phyloP scores from a whole-genome alignment of 2,113 vertebrate genomes.

The Chitala chitala region DNA sequence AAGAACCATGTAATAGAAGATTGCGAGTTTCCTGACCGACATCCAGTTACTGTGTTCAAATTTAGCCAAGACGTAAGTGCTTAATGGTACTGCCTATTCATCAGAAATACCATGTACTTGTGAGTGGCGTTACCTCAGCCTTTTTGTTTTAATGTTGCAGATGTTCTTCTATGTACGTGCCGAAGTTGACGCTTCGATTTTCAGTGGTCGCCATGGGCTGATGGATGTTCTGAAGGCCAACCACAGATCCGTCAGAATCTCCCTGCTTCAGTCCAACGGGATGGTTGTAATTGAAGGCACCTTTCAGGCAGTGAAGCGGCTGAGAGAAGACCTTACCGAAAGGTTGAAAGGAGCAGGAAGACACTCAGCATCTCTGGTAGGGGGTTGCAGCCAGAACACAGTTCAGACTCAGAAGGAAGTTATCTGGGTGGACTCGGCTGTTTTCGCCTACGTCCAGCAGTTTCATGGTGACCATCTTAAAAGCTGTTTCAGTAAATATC shows the following conservation, averaged over 20 bases:
- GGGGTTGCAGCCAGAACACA: no score
- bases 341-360: conserved; percentile 11
- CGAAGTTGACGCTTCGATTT: conserved; percentile 35
- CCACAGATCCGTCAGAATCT: conserved; percentile 35
- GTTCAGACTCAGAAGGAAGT: conserved; percentile 2
- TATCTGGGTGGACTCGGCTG: conserved; percentile 34
- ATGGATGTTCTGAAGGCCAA: conserved; percentile 27
- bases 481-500: background rate
- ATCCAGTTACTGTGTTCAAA: conserved; percentile 43
- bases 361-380: background rate
- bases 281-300: conserved; percentile 37
- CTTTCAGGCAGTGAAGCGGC: conserved; percentile 35
- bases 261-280: background rate
- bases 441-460: conserved; percentile 33
- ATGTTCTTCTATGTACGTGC: conserved; percentile 38
- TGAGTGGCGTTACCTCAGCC: background rate
- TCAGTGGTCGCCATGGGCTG: conserved; percentile 1
- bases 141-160: conserved; percentile 27
- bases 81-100: background rate
- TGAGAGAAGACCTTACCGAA: conserved; percentile 36
- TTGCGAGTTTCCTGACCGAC: conserved; percentile 29
- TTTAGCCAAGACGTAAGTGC: conserved; percentile 43
- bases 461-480: conserved; percentile 5
- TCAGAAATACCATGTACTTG: background rate
- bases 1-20: conserved; percentile 41